These are phyloP conservation scores for Antedon mediterranea DNA, from an alignment of 53 echinoderm and acorn worm genomes.

Conservation along the genomic window DNA sequence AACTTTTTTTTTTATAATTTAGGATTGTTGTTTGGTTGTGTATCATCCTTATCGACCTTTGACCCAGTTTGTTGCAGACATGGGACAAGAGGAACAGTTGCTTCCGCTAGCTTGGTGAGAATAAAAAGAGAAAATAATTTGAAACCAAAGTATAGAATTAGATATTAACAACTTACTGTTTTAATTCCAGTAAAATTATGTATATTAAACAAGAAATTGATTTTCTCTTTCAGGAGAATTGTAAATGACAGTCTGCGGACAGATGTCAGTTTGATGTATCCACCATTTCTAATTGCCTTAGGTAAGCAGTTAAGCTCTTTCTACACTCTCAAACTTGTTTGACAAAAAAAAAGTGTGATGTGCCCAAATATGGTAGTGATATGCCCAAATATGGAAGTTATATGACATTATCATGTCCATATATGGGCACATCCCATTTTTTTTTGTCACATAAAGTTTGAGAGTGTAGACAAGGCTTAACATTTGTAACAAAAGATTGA, in stretches of 20 bases:
- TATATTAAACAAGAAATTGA: no score
- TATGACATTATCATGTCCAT: no score
- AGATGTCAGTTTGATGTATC: slow-evolving; percentile 85
- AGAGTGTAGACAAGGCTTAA: no score
- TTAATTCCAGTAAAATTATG: no score
- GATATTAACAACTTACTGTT: neutral
- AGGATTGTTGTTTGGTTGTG: slow-evolving; percentile 92
- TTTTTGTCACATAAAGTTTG: no score
- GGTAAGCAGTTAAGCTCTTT: no score
- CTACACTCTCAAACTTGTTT: no score
- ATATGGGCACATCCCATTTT: no score
- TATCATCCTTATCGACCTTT: slow-evolving; percentile 93
- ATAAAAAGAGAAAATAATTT: neutral
- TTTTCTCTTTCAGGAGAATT: slow-evolving; percentile 81
- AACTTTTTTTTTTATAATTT: neutral
- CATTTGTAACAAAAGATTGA: neutral
- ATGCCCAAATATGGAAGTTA: no score
- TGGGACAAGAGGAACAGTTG: slow-evolving; percentile 88
- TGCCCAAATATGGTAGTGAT: no score
- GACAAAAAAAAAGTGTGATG: no score
- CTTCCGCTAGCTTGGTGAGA: slow-evolving; percentile 92
- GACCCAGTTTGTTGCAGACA: slow-evolving; percentile 78
- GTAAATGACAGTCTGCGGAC: slow-evolving; percentile 91
- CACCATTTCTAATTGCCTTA: slow-evolving; percentile 86
- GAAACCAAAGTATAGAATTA: no score